Conservation (phyloP, 1,140 invertebrate species). For the Apis cerana region DNA sequence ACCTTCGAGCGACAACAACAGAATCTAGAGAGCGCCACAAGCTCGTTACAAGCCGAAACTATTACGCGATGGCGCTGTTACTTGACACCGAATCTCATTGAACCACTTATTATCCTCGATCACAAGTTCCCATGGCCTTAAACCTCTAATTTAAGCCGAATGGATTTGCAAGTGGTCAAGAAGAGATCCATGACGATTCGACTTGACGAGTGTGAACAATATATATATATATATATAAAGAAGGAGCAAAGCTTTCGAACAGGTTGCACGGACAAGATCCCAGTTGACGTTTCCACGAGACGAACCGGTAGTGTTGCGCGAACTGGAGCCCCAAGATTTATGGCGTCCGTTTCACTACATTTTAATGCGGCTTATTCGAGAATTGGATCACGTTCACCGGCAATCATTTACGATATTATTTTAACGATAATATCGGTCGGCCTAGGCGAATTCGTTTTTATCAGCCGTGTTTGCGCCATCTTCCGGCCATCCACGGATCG, state of each 20-base stretch:
- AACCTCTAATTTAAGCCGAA: conserved; percentile 1
- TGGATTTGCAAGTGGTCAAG: conserved; percentile 25
- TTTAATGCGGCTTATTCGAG: conserved; percentile 56
- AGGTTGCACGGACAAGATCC: conserved; percentile 35
- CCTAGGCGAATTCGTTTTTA: no score
- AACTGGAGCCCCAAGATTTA: conserved; percentile 61
- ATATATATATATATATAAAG: no score
- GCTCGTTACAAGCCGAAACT: neutral
- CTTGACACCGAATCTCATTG: conserved; percentile 47
- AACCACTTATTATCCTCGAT: conserved; percentile 63
- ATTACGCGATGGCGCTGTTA: conserved; percentile 17
- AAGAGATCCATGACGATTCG: conserved; percentile 37
- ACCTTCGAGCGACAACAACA: conserved; percentile 19
- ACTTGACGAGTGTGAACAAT: conserved; percentile 29
- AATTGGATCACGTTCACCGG: conserved; percentile 57
- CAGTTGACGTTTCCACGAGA: conserved; percentile 50
- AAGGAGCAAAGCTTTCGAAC: conserved; percentile 34
- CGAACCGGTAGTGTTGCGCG: conserved; percentile 21
- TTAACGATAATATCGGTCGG: conserved; percentile 52
- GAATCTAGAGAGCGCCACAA: conserved; percentile 8
- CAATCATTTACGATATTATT: conserved; percentile 58
- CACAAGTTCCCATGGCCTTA: conserved; percentile 53
- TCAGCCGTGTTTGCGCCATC: neutral
- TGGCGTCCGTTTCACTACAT: conserved; percentile 56
- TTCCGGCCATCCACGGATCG: neutral